phyloP scores from a whole-genome alignment of 2,888 invertebrate species.

The Papilio protenor region DNA sequence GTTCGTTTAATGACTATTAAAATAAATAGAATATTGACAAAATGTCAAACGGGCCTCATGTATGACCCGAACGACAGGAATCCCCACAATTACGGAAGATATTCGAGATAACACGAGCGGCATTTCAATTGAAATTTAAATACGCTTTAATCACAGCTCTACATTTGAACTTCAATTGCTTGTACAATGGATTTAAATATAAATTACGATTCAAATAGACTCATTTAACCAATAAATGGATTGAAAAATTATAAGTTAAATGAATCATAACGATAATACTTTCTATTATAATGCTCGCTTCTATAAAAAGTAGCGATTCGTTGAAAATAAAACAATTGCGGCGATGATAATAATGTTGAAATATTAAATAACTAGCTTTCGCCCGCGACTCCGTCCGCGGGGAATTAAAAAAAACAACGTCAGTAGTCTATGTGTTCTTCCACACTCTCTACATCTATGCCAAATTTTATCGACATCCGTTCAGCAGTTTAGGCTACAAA shows the following conservation, averaged over 20 bases:
- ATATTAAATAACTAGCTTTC: no score
- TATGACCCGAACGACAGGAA: slow-evolving; percentile 3
- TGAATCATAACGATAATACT: neutral
- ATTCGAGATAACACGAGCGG: slow-evolving; percentile 24
- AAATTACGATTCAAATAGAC: neutral
- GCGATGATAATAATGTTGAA: no score
- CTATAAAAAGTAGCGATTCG: neutral
- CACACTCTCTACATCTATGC: no score
- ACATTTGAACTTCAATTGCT: slow-evolving; percentile 12
- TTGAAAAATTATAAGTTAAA: neutral
- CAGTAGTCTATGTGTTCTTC: no score
- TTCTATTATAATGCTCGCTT: neutral
- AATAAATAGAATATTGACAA: neutral
- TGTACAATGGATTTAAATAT: slow-evolving; percentile 9
- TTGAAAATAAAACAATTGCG: neutral
- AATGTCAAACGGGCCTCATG: neutral
- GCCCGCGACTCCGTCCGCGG: no score
- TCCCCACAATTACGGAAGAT: slow-evolving; percentile 22
- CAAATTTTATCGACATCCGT: no score
- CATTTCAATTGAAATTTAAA: slow-evolving; percentile 29
- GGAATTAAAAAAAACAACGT: no score
- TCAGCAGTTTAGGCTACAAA: no score
- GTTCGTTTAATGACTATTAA: neutral
- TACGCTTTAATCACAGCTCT: slow-evolving; percentile 14
- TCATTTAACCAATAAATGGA: neutral